A percentile compares a stretch with the other conserved stretches of the same genome.
Conservation (phyloP, 2,888 invertebrate genomes). For the Pyrgus malvae region DNA sequence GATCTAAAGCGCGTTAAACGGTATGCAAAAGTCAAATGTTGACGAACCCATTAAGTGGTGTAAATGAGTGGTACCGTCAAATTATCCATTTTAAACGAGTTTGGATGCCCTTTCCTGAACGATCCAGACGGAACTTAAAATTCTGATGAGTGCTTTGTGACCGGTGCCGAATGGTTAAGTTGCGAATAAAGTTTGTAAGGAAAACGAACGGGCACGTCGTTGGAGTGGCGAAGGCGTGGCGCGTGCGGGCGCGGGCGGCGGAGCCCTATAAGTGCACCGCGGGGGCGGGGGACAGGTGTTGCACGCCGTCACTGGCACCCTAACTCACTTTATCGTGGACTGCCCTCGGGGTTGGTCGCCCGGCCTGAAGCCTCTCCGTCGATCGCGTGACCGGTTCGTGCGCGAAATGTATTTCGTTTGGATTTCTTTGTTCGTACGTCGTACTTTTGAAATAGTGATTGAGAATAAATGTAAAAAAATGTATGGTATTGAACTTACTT, state of each 20-base stretch:
- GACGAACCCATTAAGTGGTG: slow-evolving; percentile 1
- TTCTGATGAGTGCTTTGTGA: slow-evolving; percentile 27
- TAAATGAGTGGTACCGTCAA: not conserved
- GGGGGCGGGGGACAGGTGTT: slow-evolving; percentile 65
- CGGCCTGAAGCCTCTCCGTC: not conserved
- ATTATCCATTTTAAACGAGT: slow-evolving; percentile 4
- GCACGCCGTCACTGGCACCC: slow-evolving; percentile 48
- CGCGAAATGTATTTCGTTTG: slow-evolving; percentile 9
- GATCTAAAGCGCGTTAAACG: too few relatives aligned
- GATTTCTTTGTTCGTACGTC: not conserved
- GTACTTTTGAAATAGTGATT: not conserved
- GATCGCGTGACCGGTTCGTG: slow-evolving; percentile 3
- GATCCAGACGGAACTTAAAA: slow-evolving; percentile 19
- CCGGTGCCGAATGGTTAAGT: slow-evolving; percentile 28
- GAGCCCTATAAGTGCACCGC: slow-evolving; percentile 74
- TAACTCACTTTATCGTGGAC: slow-evolving; percentile 53
- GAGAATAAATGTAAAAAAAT: too few relatives aligned
- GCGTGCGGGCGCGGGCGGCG: slow-evolving; percentile 48
- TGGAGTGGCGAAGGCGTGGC: slow-evolving; percentile 57
- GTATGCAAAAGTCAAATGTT: slow-evolving; percentile 2
- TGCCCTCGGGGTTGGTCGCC: slow-evolving; percentile 35
- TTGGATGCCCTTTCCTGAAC: slow-evolving; percentile 2
- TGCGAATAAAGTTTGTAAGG: slow-evolving; percentile 39
- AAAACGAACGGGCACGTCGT: slow-evolving; percentile 34
- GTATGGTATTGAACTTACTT: too few relatives aligned